These are phyloP conservation scores for Periphyllus acericola DNA, from an alignment of 2,888 invertebrate genomes.

Conservation along the genomic window DNA sequence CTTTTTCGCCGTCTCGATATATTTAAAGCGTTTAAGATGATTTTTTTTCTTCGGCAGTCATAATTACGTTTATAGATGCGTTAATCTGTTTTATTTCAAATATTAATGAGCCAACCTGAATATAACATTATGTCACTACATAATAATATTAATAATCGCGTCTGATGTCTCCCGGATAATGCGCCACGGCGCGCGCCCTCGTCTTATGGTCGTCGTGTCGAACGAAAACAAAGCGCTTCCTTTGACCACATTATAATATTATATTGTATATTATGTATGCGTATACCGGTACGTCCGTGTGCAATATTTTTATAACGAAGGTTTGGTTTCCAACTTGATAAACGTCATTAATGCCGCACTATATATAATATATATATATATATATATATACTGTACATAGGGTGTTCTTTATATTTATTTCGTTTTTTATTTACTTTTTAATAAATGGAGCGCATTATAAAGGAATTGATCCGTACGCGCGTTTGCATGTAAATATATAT, in stretches of 20 bases:
- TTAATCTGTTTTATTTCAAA: neutral
- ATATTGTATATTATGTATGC: neutral
- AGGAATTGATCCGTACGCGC: neutral
- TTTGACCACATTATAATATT: conserved; percentile 16
- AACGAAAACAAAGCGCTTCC: conserved; percentile 29
- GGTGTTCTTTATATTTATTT: conserved; percentile 33
- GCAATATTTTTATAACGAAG: conserved; percentile 40
- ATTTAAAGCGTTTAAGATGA: neutral
- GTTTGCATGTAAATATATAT: neutral
- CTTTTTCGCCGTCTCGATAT: neutral
- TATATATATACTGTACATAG: neutral
- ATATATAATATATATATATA: neutral
- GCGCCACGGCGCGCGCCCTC: neutral
- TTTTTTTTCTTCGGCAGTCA: neutral
- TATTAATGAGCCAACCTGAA: conserved; percentile 2
- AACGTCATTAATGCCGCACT: conserved; percentile 42
- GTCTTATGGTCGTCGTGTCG: neutral
- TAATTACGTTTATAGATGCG: neutral
- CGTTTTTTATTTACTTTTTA: conserved; percentile 7
- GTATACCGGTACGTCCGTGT: conserved; percentile 12
- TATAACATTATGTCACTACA: neutral
- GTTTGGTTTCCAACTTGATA: conserved; percentile 44
- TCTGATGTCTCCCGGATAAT: neutral
- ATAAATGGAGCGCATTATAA: conserved; percentile 52
- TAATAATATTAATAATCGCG: neutral